These are phyloP conservation scores for Chironomus tentans DNA, from an alignment of 2,888 invertebrate genomes.

Conservation along the genomic window DNA sequence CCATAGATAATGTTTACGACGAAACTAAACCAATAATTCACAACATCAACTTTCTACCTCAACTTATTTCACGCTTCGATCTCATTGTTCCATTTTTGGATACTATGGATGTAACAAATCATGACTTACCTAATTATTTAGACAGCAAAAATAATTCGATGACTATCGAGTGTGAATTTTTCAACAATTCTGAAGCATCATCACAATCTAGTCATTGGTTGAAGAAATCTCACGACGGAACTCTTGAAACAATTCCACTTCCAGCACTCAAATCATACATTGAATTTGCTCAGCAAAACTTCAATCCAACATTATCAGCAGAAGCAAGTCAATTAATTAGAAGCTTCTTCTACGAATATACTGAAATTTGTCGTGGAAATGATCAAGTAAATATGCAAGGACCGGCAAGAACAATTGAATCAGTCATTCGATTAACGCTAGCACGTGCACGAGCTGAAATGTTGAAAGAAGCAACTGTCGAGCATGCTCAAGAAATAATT, in stretches of 20 bases:
- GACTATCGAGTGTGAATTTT: too few relatives aligned
- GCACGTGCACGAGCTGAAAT: constrained; percentile 84
- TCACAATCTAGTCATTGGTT: constrained; percentile 44
- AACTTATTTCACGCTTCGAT: constrained; percentile 85
- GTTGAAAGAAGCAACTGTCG: constrained; percentile 63
- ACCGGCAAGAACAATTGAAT: constrained; percentile 50
- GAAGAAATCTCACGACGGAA: constrained; percentile 50
- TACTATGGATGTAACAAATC: constrained; percentile 42
- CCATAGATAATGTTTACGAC: constrained; percentile 79
- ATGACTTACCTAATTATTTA: too few relatives aligned
- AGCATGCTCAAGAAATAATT: constrained; percentile 78
- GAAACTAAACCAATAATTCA: constrained; percentile 78
- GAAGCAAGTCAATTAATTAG: constrained; percentile 64
- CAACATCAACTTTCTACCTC: constrained; percentile 77
- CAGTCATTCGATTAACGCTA: constrained; percentile 74
- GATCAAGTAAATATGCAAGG: neutral
- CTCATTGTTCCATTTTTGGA: constrained; percentile 84
- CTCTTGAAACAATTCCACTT: constrained; percentile 62
- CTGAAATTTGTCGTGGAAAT: neutral
- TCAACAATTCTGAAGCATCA: constrained; percentile 32
- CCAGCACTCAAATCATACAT: constrained; percentile 80
- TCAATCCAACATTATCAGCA: constrained; percentile 64
- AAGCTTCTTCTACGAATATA: constrained; percentile 59
- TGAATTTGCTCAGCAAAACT: constrained; percentile 74
- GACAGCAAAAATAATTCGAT: too few relatives aligned